phyloP scores from a whole-genome alignment of 2,888 invertebrate genomes.

The Lymantria monacha region DNA sequence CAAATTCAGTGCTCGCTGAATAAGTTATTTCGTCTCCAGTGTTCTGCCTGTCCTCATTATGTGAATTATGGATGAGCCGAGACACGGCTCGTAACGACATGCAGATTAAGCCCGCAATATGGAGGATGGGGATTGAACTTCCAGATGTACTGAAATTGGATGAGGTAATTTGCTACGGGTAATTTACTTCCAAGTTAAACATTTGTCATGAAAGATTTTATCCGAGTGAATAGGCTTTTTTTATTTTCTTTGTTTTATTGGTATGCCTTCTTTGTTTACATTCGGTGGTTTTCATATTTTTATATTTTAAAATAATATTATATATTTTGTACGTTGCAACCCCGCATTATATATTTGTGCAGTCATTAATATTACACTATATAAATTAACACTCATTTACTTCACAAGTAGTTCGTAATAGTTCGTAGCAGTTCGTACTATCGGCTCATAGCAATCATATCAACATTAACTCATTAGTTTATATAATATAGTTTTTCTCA shows the following conservation, averaged over 20 bases:
- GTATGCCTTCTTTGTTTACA: slow-evolving; percentile 1
- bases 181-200: slow-evolving; percentile 13
- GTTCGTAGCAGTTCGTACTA: too few relatives aligned
- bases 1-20: slow-evolving; percentile 24
- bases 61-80: slow-evolving; percentile 77
- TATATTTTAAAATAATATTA: too few relatives aligned
- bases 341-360: too few relatives aligned
- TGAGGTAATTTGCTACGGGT: slow-evolving; percentile 42
- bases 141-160: slow-evolving; percentile 36
- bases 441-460: too few relatives aligned
- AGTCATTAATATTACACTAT: too few relatives aligned
- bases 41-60: slow-evolving; percentile 61
- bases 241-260: slow-evolving; percentile 7
- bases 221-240: slow-evolving; percentile 8
- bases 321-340: too few relatives aligned
- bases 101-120: slow-evolving; percentile 70
- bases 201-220: slow-evolving; percentile 12
- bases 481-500: too few relatives aligned
- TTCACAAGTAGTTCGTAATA: too few relatives aligned
- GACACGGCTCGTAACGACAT: slow-evolving; percentile 69
- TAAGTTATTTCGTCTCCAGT: slow-evolving; percentile 40
- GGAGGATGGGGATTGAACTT: slow-evolving; percentile 24
- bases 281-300: not conserved
- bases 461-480: too few relatives aligned
- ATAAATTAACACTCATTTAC: too few relatives aligned